phyloP scores from a whole-genome alignment of 2,113 vertebrate species.

The Heloderma charlesbogerti region DNA sequence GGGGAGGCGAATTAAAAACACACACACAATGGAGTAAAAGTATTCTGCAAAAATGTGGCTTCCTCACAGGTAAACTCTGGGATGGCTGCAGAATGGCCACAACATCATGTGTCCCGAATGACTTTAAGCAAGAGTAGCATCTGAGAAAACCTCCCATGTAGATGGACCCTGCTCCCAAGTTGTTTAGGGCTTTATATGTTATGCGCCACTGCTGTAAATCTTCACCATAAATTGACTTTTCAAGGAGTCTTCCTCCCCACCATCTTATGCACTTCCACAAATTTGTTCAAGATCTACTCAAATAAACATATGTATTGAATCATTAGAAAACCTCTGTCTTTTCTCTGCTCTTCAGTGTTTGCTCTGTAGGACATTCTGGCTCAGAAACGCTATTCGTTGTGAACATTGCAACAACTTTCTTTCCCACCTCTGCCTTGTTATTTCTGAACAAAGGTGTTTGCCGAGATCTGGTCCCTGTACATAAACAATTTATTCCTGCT shows the following conservation, averaged over 20 bases:
- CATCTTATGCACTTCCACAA: neutral
- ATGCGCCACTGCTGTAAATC: neutral
- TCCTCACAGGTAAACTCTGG: too few species aligned
- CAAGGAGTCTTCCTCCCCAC: neutral
- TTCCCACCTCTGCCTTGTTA: neutral
- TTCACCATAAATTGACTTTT: neutral
- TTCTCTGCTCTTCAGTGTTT: neutral
- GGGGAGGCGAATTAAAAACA: too few species aligned
- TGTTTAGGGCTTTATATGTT: too few species aligned
- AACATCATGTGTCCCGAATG: too few species aligned
- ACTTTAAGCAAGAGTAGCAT: too few species aligned
- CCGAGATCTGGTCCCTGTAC: fast-evolving
- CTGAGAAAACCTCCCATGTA: too few species aligned
- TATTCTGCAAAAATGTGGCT: too few species aligned
- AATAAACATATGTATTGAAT: neutral
- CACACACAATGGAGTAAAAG: too few species aligned
- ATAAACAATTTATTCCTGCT: constrained; percentile 1
- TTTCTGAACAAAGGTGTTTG: neutral
- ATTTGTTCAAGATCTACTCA: neutral
- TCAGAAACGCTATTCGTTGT: neutral
- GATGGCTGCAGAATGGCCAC: too few species aligned
- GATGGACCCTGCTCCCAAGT: too few species aligned
- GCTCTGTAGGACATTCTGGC: neutral
- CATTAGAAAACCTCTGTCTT: neutral
- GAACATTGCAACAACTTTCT: neutral